A percentile compares a stretch with the other conserved stretches of the same genome.
Evolutionary conservation across 2,888 invertebrate species (phyloP).

Genomic region (Chalcosyrphus nemorum): DNA sequence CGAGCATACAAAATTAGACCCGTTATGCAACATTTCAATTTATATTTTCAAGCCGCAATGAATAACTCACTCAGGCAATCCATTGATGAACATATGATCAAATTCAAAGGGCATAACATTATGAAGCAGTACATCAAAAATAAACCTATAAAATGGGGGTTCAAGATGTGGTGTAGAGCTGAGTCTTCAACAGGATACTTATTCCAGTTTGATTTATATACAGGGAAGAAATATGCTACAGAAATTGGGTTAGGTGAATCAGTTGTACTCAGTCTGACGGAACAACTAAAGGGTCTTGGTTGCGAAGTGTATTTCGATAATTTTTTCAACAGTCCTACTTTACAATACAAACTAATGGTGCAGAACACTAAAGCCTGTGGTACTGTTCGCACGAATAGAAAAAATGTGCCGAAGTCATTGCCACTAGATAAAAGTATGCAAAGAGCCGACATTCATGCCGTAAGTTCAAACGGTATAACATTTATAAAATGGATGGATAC

Average conservation of each 20-base stretch:
- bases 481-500: constrained; percentile 44
- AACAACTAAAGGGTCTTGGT: background rate
- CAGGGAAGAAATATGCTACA: too few relatives aligned
- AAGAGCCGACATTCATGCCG: constrained; percentile 6
- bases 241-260: background rate
- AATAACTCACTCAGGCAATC: background rate
- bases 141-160: constrained; percentile 73
- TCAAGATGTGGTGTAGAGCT: constrained; percentile 71
- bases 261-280: background rate
- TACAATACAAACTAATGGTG: background rate
- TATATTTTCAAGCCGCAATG: background rate
- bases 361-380: constrained; percentile 23
- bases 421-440: constrained; percentile 22
- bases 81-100: constrained; percentile 73
- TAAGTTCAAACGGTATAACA: constrained; percentile 29
- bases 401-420: constrained; percentile 15
- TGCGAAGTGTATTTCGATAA: constrained; percentile 1
- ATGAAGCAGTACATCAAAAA: constrained; percentile 74
- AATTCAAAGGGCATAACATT: constrained; percentile 67
- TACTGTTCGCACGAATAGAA: constrained; percentile 45
- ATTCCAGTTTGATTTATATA: constrained; percentile 34
- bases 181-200: constrained; percentile 36
- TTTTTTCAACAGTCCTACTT: background rate
- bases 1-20: background rate
- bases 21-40: background rate